phyloP scores from a whole-genome alignment of 2,113 vertebrate species.

The Butorides virescens region DNA sequence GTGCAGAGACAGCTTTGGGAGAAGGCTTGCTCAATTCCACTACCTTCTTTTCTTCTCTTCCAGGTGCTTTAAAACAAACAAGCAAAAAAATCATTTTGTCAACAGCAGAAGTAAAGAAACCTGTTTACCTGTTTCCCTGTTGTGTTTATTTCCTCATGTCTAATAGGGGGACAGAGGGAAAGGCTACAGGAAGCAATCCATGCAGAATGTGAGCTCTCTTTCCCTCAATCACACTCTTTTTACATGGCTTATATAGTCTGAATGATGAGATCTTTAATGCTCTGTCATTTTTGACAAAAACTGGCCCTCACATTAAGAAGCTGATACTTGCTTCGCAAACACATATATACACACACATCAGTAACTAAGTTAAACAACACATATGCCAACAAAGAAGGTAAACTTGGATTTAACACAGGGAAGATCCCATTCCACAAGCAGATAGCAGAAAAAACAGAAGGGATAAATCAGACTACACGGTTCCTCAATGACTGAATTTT shows the following conservation, averaged over 20 bases:
- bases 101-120: background rate
- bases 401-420: background rate
- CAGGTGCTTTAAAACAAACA: conserved; percentile 37
- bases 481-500: background rate
- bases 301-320: too few relatives aligned
- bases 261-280: fast-evolving
- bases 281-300: background rate
- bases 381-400: background rate
- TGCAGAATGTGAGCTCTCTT: background rate
- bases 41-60: conserved; percentile 68
- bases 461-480: background rate
- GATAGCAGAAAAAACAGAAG: background rate
- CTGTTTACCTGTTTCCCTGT: background rate
- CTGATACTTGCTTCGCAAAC: background rate
- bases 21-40: conserved; percentile 54
- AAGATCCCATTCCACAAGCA: background rate
- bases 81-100: background rate
- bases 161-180: background rate
- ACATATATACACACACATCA: background rate
- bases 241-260: fast-evolving
- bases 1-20: background rate
- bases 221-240: background rate
- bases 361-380: background rate
- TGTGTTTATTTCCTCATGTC: background rate
- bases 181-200: background rate